A percentile compares a stretch with the other conserved stretches of the same genome.
These are phyloP conservation scores for Gadopsis bispinosus DNA, from an alignment of 2,797 vertebrate species.

Conservation along the genomic window DNA sequence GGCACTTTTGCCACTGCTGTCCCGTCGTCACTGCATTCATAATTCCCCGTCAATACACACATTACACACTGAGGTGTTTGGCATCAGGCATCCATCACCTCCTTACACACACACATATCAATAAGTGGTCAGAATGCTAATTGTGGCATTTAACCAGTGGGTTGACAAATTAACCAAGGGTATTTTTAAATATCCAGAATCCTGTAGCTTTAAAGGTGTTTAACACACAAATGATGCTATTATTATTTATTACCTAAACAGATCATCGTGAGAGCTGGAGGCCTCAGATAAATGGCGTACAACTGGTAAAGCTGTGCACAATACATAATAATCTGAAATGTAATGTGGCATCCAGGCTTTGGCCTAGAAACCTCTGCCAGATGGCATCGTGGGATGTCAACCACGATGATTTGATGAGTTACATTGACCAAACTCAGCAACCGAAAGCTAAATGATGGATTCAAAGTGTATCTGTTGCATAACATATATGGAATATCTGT, in stretches of 20 bases:
- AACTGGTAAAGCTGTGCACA: neutral
- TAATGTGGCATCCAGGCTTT: neutral
- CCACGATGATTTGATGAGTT: constrained; percentile 7
- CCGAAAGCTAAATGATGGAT: neutral
- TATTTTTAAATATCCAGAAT: constrained; percentile 74
- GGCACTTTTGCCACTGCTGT: constrained; percentile 24
- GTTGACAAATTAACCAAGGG: constrained; percentile 76
- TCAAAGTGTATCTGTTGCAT: neutral
- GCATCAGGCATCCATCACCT: constrained; percentile 91
- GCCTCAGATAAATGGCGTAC: neutral
- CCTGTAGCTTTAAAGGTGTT: constrained; percentile 25
- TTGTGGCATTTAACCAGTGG: constrained; percentile 86
- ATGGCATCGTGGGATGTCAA: constrained; percentile 1
- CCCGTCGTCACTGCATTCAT: constrained; percentile 41
- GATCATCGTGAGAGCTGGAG: neutral
- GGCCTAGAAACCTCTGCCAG: neutral
- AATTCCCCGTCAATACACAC: constrained; percentile 52
- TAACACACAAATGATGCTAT: neutral
- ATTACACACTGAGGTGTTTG: constrained; percentile 79
- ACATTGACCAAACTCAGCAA: neutral
- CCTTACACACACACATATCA: constrained; percentile 78
- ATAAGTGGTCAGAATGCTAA: constrained; percentile 93
- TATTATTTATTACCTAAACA: constrained; percentile 1
- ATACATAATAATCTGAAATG: neutral
- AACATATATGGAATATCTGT: neutral